Percentiles rank a stretch among this genome's conserved stretches.
phyloP scores from a whole-genome alignment of 2,888 invertebrate genomes.

The Ophion costatus region DNA sequence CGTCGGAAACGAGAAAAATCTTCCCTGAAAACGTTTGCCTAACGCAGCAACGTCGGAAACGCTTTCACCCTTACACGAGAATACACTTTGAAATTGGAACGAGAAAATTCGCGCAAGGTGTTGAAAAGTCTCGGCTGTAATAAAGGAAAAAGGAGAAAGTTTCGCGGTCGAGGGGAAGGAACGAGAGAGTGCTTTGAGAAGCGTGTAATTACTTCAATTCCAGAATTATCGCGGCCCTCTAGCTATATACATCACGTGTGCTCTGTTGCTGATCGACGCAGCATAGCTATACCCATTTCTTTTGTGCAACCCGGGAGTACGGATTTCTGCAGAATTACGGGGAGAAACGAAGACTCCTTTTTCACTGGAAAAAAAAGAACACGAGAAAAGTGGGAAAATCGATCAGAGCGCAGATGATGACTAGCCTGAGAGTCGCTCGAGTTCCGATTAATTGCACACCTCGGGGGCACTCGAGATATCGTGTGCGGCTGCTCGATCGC shows the following conservation, averaged over 20 bases:
- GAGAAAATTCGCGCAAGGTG: conserved; percentile 30
- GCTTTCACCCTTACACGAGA: conserved; percentile 8
- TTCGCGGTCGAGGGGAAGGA: conserved; percentile 34
- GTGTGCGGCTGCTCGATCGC: conserved; percentile 37
- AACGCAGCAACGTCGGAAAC: conserved; percentile 8
- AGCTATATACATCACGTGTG: conserved; percentile 19
- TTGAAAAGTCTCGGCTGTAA: conserved; percentile 23
- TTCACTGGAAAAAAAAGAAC: conserved; percentile 10
- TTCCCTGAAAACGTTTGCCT: conserved; percentile 12
- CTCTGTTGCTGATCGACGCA: conserved; percentile 20
- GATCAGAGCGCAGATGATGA: conserved; percentile 44
- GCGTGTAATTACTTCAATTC: conserved; percentile 60
- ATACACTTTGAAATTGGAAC: conserved; percentile 22
- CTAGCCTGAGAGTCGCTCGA: conserved; percentile 51
- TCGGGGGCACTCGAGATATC: conserved; percentile 56
- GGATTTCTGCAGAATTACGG: conserved; percentile 46
- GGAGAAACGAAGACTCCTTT: conserved; percentile 36
- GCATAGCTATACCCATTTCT: conserved; percentile 8
- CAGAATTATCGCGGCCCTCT: conserved; percentile 50
- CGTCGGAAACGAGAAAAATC: conserved; percentile 12
- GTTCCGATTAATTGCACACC: conserved; percentile 62
- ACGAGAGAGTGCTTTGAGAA: conserved; percentile 37
- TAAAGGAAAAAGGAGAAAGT: conserved; percentile 34
- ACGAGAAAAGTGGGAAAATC: conserved; percentile 36
- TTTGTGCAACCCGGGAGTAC: conserved; percentile 29